Evolutionary conservation across 2,888 invertebrate genomes (phyloP).

Genomic region (Zygothrica quintamaculata): DNA sequence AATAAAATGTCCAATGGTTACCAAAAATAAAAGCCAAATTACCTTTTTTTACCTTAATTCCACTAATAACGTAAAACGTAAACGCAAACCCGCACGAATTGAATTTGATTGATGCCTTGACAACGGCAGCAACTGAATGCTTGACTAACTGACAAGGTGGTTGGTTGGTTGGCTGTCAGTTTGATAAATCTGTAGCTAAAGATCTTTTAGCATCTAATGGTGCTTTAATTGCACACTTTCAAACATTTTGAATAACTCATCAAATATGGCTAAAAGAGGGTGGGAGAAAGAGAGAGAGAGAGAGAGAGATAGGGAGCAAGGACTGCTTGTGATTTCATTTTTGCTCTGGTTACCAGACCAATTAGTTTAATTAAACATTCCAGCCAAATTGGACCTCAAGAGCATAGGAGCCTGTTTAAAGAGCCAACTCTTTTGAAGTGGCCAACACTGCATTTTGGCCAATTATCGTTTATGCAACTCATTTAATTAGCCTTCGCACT

Average conservation of each 20-base stretch:
- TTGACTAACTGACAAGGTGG: conserved; percentile 17
- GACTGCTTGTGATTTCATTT: neutral
- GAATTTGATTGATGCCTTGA: conserved; percentile 21
- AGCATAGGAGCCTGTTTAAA: neutral
- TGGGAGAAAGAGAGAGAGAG: no score
- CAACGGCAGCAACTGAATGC: conserved; percentile 20
- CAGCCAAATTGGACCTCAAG: conserved; percentile 6
- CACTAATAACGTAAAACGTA: conserved; percentile 34
- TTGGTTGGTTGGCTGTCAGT: conserved; percentile 22
- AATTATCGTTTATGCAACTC: conserved; percentile 61
- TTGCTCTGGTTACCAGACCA: conserved; percentile 51
- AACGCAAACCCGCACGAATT: conserved; percentile 3
- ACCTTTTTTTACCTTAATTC: conserved; percentile 29
- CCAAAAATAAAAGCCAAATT: conserved; percentile 64
- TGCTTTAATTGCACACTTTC: conserved; percentile 64
- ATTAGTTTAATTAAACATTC: conserved; percentile 70
- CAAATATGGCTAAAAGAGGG: conserved; percentile 23
- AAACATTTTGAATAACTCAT: conserved; percentile 61
- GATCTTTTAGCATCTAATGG: conserved; percentile 47
- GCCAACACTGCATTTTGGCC: conserved; percentile 56
- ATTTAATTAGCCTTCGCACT: conserved; percentile 36
- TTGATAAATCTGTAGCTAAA: conserved; percentile 3
- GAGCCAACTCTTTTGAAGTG: conserved; percentile 39
- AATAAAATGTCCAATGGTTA: conserved; percentile 33
- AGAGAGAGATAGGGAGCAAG: no score